Percentiles rank a stretch among this genome's conserved stretches.
Conservation (phyloP, 2,113 vertebrate genomes). For the Onychostoma macrolepis region DNA sequence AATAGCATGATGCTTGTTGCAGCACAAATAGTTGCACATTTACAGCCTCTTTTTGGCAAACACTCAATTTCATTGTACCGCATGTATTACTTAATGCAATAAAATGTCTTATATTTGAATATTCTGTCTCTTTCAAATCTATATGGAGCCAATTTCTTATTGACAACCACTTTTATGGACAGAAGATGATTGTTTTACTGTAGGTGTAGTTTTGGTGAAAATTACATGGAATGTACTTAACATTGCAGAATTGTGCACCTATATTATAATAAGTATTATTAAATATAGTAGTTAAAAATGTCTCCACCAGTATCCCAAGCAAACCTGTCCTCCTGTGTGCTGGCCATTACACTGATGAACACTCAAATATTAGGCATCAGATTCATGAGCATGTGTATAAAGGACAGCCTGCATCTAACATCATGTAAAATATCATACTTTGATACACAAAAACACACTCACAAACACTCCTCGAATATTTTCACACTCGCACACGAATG, state of each 20-base stretch:
- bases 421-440: slow-evolving; percentile 35
- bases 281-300: slow-evolving; percentile 18
- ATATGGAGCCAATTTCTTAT: neutral
- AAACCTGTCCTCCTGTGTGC: neutral
- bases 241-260: neutral
- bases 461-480: slow-evolving; percentile 66
- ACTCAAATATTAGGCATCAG: neutral
- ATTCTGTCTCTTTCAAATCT: neutral
- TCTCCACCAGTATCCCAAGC: neutral
- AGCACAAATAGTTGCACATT: neutral
- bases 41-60: neutral
- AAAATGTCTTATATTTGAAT: slow-evolving; percentile 6
- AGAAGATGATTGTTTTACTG: slow-evolving; percentile 9
- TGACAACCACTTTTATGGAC: neutral
- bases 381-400: slow-evolving; percentile 21
- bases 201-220: neutral
- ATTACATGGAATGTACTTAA: neutral
- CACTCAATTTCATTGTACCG: neutral
- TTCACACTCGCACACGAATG: slow-evolving; percentile 37
- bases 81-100: slow-evolving; percentile 11
- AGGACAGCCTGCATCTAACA: slow-evolving; percentile 27
- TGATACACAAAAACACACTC: slow-evolving; percentile 47
- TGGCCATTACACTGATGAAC: neutral
- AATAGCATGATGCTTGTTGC: neutral
- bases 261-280: neutral